Evolutionary conservation across 92 coral and sea anemone species (phyloP), one percentile per base, ranked within the genome.

Genomic region (Epizoanthus scotinus): DNA sequence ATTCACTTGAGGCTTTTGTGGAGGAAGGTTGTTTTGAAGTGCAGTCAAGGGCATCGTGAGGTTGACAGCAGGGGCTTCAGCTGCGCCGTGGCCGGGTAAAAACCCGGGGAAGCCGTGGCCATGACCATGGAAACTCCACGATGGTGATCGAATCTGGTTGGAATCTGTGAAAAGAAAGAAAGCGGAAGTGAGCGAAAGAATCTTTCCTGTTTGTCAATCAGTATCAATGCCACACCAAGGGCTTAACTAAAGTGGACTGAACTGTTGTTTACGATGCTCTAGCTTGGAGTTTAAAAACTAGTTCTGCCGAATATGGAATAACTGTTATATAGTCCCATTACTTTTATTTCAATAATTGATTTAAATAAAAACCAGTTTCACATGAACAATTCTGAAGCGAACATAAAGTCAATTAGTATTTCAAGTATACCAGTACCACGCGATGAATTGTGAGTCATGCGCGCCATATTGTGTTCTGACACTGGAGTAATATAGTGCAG

Each of bases 81-180:
- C 84, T 14, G 94, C 87, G 27, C 94, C 87, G 54, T 91, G 94
- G 38, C 92, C 89, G 3, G 93, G 87, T 17, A 91, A 83, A 63
- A 93, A 91, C n/a, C 97, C 92, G 49, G 94, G 92, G 70, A 93
- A 88, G 57, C 94, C 70, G 84, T 93, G 97, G 61, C 88, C 90
- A 25, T 94, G 89, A 63, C 94, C 74, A 82, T 93, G 97, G 61
- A 91, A 93, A 36, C 97, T 92, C 97, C 97, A 93, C 1, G 97
- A 89, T 15, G 90, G 94, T 52, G 97, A 83, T 63, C 97, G 86
- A 70, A 92, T 90, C 74, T 90, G 94, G 78, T 86, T 90, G 84
- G 90, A 89, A 81, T 93, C 97, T 93, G 92, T 20, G 25, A 64
- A 79, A n/a, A 75, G 38, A 78, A 84, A 71, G 77, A 78, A n/a